Evolutionary conservation across 2,888 invertebrate genomes (phyloP).

Genomic region (Tenthredo distinguenda): DNA sequence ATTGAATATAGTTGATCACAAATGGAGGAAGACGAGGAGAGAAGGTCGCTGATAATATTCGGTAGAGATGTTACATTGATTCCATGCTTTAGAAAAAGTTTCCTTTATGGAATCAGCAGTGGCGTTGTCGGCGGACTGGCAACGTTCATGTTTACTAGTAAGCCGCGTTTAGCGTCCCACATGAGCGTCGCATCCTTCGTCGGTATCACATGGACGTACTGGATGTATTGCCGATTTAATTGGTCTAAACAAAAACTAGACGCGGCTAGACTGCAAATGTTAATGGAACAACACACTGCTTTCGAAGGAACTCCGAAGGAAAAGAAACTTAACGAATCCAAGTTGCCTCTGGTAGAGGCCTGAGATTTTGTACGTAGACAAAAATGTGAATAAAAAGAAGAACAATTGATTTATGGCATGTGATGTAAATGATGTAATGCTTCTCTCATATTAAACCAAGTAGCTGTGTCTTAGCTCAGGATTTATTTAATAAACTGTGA

Average conservation of each 20-base stretch:
- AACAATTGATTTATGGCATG: background rate
- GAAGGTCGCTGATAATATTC: constrained; percentile 82
- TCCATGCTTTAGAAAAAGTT: constrained; percentile 90
- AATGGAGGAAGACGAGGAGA: constrained; percentile 48
- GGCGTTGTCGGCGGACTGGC: constrained; percentile 85
- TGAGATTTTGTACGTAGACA: background rate
- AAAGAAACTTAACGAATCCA: background rate
- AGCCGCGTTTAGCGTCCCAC: constrained; percentile 26
- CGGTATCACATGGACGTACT: constrained; percentile 32
- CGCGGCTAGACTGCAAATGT: background rate
- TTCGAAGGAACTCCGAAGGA: constrained; percentile 25
- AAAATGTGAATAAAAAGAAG: background rate
- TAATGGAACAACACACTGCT: constrained; percentile 21
- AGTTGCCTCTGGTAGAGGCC: constrained; percentile 21
- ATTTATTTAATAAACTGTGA: background rate
- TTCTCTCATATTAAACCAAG: background rate
- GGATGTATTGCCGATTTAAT: constrained; percentile 26
- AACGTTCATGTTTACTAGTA: constrained; percentile 88
- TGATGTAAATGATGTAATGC: background rate
- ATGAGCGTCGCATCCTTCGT: constrained; percentile 7
- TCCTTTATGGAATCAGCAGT: constrained; percentile 86
- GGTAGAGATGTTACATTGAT: constrained; percentile 87
- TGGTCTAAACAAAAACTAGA: constrained; percentile 23
- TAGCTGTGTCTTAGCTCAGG: background rate
- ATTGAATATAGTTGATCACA: background rate